Evolutionary conservation across 92 coral and sea anemone species (phyloP).

Genomic region (Bergia puertoricense): DNA sequence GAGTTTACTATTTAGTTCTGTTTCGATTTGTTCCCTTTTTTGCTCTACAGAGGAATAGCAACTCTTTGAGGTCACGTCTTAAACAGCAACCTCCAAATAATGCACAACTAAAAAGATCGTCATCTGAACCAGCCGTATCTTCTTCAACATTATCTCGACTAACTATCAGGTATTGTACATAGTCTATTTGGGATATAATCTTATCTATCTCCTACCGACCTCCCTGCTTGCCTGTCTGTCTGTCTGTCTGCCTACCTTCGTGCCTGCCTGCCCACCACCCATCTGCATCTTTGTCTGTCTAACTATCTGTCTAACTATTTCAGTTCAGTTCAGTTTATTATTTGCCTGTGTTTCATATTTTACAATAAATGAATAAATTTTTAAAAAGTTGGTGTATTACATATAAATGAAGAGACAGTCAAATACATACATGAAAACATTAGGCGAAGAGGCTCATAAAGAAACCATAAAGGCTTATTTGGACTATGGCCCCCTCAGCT

Average conservation of each 20-base stretch:
- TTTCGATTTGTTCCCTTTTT: background rate
- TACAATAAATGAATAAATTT: no score
- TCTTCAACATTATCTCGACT: conserved; percentile 14
- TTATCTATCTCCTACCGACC: background rate
- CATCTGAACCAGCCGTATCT: conserved; percentile 14
- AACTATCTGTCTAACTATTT: background rate
- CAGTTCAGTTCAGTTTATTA: no score
- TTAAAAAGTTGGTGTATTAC: background rate
- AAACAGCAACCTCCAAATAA: conserved; percentile 9
- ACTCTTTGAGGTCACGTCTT: conserved; percentile 4
- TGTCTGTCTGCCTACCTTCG: background rate
- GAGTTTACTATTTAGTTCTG: background rate
- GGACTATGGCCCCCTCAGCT: no score
- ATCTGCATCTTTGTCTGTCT: background rate
- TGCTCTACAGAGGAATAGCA: conserved; percentile 12
- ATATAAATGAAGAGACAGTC: no score
- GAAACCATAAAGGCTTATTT: no score
- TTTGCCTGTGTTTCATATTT: no score
- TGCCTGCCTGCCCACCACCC: background rate
- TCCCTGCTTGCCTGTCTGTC: background rate
- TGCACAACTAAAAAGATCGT: background rate
- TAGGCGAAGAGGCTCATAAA: no score
- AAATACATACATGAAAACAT: no score
- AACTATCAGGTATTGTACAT: conserved; percentile 23
- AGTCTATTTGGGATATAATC: background rate